These are phyloP conservation scores for Podabrus alpinus DNA, from an alignment of 2,888 invertebrate species.

Conservation along the genomic window DNA sequence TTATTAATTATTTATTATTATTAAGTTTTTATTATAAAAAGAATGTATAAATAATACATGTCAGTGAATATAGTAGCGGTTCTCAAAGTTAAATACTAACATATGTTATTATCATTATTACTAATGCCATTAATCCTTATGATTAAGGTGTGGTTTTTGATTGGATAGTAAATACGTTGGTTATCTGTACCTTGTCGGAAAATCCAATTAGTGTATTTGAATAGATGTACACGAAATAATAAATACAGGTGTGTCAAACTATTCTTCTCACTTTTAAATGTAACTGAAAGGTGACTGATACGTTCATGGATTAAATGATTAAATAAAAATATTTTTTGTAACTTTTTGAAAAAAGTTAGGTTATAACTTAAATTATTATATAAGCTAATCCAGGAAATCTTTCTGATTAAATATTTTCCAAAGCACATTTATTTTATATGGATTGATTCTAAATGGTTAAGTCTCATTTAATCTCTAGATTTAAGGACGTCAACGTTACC, in stretches of 20 bases:
- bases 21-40: too few species aligned
- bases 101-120: background rate
- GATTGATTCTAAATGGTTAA: background rate
- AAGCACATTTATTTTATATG: background rate
- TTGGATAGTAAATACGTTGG: conserved; percentile 11
- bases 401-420: background rate
- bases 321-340: background rate
- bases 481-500: conserved; percentile 24
- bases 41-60: too few species aligned
- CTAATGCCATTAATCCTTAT: background rate
- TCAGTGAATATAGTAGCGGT: background rate
- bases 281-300: background rate
- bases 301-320: background rate
- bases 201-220: conserved; percentile 15
- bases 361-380: too few species aligned
- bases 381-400: background rate
- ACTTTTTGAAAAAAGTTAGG: background rate
- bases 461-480: conserved; percentile 13
- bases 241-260: conserved; percentile 15
- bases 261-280: background rate
- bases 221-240: conserved; percentile 9
- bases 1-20: too few species aligned
- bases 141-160: conserved; percentile 5
- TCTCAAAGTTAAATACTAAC: background rate
- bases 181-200: conserved; percentile 9